phyloP scores from a whole-genome alignment of 2,797 vertebrate species.

The Acanthiza pusilla region DNA sequence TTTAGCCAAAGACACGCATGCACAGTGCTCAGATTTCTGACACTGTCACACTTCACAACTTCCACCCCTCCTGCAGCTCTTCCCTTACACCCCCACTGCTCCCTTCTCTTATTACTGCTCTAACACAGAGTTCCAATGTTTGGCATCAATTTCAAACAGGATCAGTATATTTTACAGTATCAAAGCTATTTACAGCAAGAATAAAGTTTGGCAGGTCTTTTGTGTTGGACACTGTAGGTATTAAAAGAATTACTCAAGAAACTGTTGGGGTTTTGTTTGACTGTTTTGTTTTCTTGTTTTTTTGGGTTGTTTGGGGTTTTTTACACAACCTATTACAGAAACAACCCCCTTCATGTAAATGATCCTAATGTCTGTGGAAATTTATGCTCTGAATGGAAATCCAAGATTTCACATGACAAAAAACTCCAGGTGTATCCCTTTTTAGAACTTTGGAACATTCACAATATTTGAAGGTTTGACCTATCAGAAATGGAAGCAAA shows the following conservation, averaged over 20 bases:
- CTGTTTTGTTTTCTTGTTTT: background rate
- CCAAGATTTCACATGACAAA: background rate
- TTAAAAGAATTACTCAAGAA: background rate
- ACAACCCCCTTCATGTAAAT: background rate
- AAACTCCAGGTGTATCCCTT: background rate
- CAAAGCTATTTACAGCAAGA: background rate
- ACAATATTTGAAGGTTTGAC: background rate
- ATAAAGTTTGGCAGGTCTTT: background rate
- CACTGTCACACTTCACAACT: slow-evolving; percentile 40
- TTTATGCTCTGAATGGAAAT: background rate
- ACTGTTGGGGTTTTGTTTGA: background rate
- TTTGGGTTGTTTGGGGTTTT: background rate
- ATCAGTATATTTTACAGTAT: background rate
- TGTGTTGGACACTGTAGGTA: background rate
- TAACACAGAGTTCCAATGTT: background rate
- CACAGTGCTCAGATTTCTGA: slow-evolving; percentile 68
- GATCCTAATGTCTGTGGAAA: background rate
- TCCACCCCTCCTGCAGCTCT: slow-evolving; percentile 41
- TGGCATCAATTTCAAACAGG: background rate
- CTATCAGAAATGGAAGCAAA: background rate
- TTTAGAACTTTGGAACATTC: background rate
- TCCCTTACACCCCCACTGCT: background rate
- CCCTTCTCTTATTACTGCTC: background rate
- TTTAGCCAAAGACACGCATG: slow-evolving; percentile 74
- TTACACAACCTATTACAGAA: background rate